These are phyloP conservation scores for Magallana ariakensis DNA, from an alignment of 1,140 invertebrate genomes.

Conservation along the genomic window DNA sequence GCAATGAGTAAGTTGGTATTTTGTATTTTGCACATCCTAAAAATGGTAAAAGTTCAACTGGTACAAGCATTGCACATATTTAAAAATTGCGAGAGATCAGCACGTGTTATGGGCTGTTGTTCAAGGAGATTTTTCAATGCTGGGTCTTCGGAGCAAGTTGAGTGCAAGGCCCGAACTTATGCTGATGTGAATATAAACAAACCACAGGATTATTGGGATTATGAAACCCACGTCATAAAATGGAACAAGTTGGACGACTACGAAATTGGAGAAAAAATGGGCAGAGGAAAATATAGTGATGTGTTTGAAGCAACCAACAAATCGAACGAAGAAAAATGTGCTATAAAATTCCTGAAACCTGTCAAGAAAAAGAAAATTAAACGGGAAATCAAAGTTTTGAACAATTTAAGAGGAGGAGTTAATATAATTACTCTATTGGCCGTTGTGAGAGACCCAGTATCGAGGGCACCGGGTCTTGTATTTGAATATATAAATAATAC, in stretches of 20 bases:
- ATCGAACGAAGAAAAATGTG: conserved; percentile 99
- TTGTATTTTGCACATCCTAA: no score
- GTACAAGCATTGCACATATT: no score
- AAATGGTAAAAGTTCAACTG: no score
- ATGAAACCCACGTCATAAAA: conserved; percentile 97
- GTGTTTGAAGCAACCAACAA: conserved; percentile 99
- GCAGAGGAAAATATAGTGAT: conserved; percentile 99
- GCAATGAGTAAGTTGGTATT: no score
- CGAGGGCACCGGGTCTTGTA: conserved; percentile 98
- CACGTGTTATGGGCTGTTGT: neutral
- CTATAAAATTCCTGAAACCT: conserved; percentile 99
- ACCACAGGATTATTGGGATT: conserved; percentile 99
- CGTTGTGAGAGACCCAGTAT: conserved; percentile 99
- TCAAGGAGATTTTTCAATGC: neutral
- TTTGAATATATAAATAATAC: conserved; percentile 99
- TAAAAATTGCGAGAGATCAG: no score
- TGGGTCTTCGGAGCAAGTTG: conserved; percentile 80
- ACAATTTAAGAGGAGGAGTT: conserved; percentile 98
- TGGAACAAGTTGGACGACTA: conserved; percentile 98
- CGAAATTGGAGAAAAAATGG: conserved; percentile 98
- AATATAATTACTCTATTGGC: conserved; percentile 99
- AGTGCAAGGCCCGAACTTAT: conserved; percentile 97
- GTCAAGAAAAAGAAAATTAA: conserved; percentile 99
- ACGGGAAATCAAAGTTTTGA: conserved; percentile 99
- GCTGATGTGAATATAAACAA: conserved; percentile 98